Base-by-base conservation (phyloP, 2,888 invertebrate species). In the Apotomis capreana region DNA sequence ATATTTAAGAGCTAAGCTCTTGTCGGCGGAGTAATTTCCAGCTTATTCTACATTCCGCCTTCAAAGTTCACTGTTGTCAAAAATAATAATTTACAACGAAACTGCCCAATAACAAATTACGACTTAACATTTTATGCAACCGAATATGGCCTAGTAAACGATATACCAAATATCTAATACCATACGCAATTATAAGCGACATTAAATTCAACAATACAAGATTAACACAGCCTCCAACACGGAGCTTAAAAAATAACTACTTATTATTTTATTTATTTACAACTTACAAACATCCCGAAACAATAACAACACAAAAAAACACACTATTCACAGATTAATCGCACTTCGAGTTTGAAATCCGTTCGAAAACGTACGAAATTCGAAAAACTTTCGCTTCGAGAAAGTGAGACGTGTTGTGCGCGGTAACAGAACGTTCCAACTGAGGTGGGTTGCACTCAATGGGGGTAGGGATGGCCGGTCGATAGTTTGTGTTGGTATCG, bases 331-430 rank as follows among this genome's bases (percentile, higher is more conserved):
- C 26, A 40, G 40, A 8, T 13, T 12, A 51, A 44, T 15, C 63
- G 61, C 52, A 49, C 15, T 26, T 37, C 12, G 12, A 26, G 15
- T 46, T 12, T 49, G 5, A 15, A 55, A n/a, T 54, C 40, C 55
- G 64, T 52, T 58, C 64, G 26, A 8, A 46, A 57, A 36, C 46
- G 55, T 46, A 54, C 64, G 55, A 46, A 44, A 55, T 65, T 46
- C 55, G 46, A 65, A 13, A 44, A 63, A 65, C 65, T 65, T 65
- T 65, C 65, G 65, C 54, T 57, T 64, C 26, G 55, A 2, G 65
- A 65, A 65, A 57, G 65, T 55, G 57, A 64, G 44, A 65, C 55
- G 65, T 57, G 46, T 12, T 12, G 54, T 10, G 44, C 65, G 46
- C 26, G 6, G 65, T 9, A 44, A n/a, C n/a, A 5, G 65, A 51